Base-by-base conservation (phyloP, 2,113 vertebrate genomes). In the Illadopsis cleaveri region DNA sequence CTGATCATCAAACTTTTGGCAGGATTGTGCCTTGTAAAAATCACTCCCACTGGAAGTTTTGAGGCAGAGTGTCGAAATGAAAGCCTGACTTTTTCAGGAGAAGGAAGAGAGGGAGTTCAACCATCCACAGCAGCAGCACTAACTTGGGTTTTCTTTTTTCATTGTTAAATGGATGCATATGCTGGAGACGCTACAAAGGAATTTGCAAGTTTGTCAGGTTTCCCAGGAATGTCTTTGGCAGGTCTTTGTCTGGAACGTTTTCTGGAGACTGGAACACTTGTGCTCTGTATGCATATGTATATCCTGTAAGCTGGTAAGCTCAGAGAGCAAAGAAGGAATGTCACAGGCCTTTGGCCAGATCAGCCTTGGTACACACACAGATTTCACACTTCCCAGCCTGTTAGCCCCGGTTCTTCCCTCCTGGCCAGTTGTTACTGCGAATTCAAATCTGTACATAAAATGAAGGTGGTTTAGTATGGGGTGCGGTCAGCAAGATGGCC, bases 141-240 rank as follows among this genome's bases (percentile, higher is more conserved):
- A 80, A 87, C 57, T 92, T 77, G 58, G 20, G 12, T 6, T 64
- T 83, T 73, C 78, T 87, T 85, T 86, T 82, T 82, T 50, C 24
- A 47, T 94, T 92, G 90, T 96, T 96, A 97, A 97, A 87, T 95
- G 73, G 64, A 93, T 93, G 77, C 92, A 93, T 93, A 90, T 53
- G 23, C 93, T 97, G 95, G 95, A 97, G 94, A 86, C 73, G 57
- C 81, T 95, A 86, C 95, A 95, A 92, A 97, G 85, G 64, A 91
- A 95, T 91, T 73, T 97, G 72, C 70, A 66, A 94, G 68, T 97
- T 97, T 98, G 83, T 98, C 95, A 97, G 96, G 93, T 97, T 97
- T 98, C 95, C 97, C 95, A 96, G 87, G 94, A 97, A 96, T 97
- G 94, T 96, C 96, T 97, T 94, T 97, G 97, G 96, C 91, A 98